These are phyloP conservation scores for Melanotaenia parkinsoni DNA, from an alignment of 2,797 vertebrate species.

Conservation along the genomic window DNA sequence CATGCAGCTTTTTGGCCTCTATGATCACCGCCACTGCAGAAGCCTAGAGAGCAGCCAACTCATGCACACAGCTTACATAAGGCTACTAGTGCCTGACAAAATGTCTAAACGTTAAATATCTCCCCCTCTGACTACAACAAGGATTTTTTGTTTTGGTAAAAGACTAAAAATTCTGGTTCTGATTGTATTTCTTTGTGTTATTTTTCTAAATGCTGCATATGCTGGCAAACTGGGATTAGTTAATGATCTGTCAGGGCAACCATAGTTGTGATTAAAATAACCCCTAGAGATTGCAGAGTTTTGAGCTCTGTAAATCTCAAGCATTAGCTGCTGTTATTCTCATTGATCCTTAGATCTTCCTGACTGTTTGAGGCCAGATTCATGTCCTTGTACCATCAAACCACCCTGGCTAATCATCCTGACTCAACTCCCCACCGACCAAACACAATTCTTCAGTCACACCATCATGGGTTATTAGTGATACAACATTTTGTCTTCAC, in stretches of 20 bases:
- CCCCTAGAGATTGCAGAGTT: not conserved
- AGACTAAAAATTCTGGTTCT: too few species aligned
- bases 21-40: too few species aligned
- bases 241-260: not conserved
- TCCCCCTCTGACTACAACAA: too few species aligned
- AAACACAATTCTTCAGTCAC: conserved; percentile 20
- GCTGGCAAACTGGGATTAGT: not conserved
- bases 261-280: not conserved
- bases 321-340: not conserved
- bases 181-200: too few species aligned
- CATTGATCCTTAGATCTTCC: not conserved
- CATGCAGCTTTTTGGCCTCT: too few species aligned
- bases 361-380: not conserved
- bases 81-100: too few species aligned
- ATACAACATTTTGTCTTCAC: conserved; percentile 21
- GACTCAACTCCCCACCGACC: not conserved
- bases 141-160: too few species aligned
- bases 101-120: too few species aligned
- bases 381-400: not conserved
- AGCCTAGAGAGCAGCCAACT: too few species aligned
- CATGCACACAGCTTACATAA: too few species aligned
- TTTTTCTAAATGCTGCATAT: not conserved
- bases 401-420: conserved; percentile 9
- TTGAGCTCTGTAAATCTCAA: not conserved
- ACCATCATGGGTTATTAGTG: conserved; percentile 16